Evolutionary conservation across 2,113 vertebrate species (phyloP), one percentile per base, ranked within the genome.

Genomic region (Poecilia latipinna): DNA sequence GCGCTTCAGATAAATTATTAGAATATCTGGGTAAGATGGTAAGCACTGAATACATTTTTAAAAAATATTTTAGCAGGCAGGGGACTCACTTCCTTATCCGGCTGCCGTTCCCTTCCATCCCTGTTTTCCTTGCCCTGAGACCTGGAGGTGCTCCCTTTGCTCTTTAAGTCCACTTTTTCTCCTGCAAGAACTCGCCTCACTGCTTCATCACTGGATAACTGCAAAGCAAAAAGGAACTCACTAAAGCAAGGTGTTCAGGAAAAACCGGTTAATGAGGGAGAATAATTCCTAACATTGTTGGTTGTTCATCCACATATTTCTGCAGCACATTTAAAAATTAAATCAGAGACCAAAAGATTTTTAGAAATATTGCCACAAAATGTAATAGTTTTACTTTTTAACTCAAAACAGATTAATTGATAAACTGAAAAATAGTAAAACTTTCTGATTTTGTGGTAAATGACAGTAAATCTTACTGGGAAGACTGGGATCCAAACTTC

Each of bases 151-250:
- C 91, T 79, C 0, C 93, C 82, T 74, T 95, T 96, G 24, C 90
- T 94, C 86, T 95, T 96, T 1, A 54, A 26, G 60, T 96, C 96
- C 35, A 89, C 83, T 87, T 93, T 97, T 73, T 98, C 97, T 71
- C 96, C 96, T 2, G 96, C 81, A 51, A 99, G 92, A 60, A 99
- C 94, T 48, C 88, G 94, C 90, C 94, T 97, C 37, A 99, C 98
- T 4, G 97, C 97, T 3, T 96, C 96, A 0, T 99, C 97, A 74
- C 98, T 99, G 76, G 96, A 95, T 29, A 98, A 79, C 98, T 99
- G 63, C 35, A 70, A 28, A 79, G 19, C 70, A 70, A 19, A 44
- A 24, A n/a, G 2, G 24, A 10, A 17, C 44, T 48, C 1, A 1
- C 10, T 8, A n/a, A 24, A 48, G 17, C n/a, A 57, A 57, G 22